Base-by-base conservation (phyloP, 2,888 invertebrate genomes). In the Chloromyia formosa region DNA sequence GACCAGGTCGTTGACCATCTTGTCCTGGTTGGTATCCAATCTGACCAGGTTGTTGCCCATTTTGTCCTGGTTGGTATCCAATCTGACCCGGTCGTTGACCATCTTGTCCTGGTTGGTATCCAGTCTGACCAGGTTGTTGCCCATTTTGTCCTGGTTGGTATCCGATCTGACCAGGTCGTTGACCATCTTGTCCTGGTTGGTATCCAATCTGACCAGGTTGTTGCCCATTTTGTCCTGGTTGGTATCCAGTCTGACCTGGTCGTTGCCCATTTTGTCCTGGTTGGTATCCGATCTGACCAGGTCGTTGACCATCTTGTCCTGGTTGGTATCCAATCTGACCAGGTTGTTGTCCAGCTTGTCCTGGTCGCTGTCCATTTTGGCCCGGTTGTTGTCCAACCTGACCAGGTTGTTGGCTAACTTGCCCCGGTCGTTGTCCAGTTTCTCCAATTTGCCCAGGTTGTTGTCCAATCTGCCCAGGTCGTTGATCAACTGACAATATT, bases 381-480 rank as follows among this genome's bases (percentile, higher is more conserved):
- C 27, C 27, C 7, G 27, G 27, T 35, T 7, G 27, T 35, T 35
- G 27, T 4, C 7, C 27, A 7, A 35, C 27, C 7, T 35, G 27
- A 0, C 75, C 75, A 20, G 71, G 58, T 53, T 74, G 75, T 16
- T 27, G n/a, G 1, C 71, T 54, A 1, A 35, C 45, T 53, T 68
- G 68, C n/a, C 61, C 61, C 4, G 61, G 14, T 60, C 4, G 2
- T 14, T 60, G 61, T 35, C 27, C 27, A 42, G 7, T 2, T 68
- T 14, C 1, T 45, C 68, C 53, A 68, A 49, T 40, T 49, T 23
- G 22, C 22, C 56, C 16, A 9, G 54, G 69, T n/a, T 23, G 23
- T 61, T 61, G 60, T 23, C 60, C 27, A 23, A 3, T 18, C 54
- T 69, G 69, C 0, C 54, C 27, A 16, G 53, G 16, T 18, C 5